These are phyloP conservation scores for Entelurus aequoreus DNA, from an alignment of 2,113 vertebrate species.

Conservation along the genomic window DNA sequence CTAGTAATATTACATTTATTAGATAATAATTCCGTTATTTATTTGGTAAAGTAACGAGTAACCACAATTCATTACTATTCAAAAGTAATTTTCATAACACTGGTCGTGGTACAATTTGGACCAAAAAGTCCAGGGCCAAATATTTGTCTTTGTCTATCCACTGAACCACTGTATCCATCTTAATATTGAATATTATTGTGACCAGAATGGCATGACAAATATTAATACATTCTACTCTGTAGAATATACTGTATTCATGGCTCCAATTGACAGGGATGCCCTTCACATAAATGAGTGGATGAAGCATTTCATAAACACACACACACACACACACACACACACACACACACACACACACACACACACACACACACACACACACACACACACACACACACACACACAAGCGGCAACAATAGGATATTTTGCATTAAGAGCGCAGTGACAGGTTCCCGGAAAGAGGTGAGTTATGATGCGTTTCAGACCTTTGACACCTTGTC, in stretches of 20 bases:
- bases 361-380: constrained; percentile 23
- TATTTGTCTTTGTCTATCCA: too few species aligned
- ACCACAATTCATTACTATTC: too few species aligned
- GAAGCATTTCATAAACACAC: constrained; percentile 23
- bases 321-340: constrained; percentile 26
- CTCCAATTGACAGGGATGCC: constrained; percentile 48
- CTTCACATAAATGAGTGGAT: constrained; percentile 41
- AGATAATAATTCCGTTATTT: too few species aligned
- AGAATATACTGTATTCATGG: constrained; percentile 22
- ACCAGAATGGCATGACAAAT: constrained; percentile 40
- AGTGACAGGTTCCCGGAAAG: constrained; percentile 50
- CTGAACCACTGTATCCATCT: too few species aligned
- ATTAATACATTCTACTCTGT: constrained; percentile 16
- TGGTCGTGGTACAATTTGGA: too few species aligned
- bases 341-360: constrained; percentile 27
- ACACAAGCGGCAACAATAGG: background rate
- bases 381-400: constrained; percentile 23
- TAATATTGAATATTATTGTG: constrained; percentile 23
- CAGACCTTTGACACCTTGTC: constrained; percentile 62
- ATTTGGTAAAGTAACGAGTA: too few species aligned
- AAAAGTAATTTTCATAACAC: too few species aligned
- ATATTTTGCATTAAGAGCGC: constrained; percentile 30
- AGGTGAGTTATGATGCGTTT: constrained; percentile 58
- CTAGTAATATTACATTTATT: too few species aligned
- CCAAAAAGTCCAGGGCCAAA: too few species aligned